Conservation (phyloP, 2,888 invertebrate genomes). For the Malachius bipustulatus region DNA sequence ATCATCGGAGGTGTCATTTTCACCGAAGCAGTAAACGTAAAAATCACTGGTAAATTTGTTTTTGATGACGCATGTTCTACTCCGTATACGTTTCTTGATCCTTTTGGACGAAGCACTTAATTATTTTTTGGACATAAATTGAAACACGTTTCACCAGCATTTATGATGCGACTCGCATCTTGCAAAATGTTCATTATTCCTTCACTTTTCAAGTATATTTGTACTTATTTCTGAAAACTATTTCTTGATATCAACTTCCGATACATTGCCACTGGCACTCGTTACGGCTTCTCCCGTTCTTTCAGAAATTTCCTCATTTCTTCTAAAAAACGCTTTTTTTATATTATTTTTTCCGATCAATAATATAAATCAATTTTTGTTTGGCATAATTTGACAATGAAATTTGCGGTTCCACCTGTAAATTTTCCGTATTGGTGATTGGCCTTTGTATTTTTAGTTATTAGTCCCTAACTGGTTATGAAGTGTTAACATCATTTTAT, state of each 20-base stretch:
- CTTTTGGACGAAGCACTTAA: constrained; percentile 16
- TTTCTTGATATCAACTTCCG: constrained; percentile 2
- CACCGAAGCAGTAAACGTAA: constrained; percentile 13
- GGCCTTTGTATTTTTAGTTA: too few relatives aligned
- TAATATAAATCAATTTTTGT: too few relatives aligned
- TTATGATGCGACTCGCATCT: constrained; percentile 5
- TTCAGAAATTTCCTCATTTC: background rate
- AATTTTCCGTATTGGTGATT: too few relatives aligned
- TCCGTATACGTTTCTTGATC: constrained; percentile 15
- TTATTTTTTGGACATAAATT: constrained; percentile 8
- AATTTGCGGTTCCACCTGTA: too few relatives aligned
- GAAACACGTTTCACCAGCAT: constrained; percentile 7
- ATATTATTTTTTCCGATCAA: too few relatives aligned
- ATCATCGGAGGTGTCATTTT: constrained; percentile 10
- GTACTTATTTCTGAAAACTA: constrained; percentile 5
- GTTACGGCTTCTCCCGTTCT: constrained; percentile 5
- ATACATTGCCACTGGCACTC: background rate
- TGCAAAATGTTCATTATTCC: constrained; percentile 1
- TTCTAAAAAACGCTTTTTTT: constrained; percentile 5
- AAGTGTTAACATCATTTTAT: too few relatives aligned
- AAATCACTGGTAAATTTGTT: constrained; percentile 16
- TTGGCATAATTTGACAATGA: too few relatives aligned
- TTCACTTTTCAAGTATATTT: constrained; percentile 3
- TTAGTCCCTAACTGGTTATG: too few relatives aligned
- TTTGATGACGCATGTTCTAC: constrained; percentile 8